A percentile compares a stretch with the other conserved stretches of the same genome.
phyloP scores from a whole-genome alignment of 2,113 vertebrate genomes.

The Synodontis membranacea region DNA sequence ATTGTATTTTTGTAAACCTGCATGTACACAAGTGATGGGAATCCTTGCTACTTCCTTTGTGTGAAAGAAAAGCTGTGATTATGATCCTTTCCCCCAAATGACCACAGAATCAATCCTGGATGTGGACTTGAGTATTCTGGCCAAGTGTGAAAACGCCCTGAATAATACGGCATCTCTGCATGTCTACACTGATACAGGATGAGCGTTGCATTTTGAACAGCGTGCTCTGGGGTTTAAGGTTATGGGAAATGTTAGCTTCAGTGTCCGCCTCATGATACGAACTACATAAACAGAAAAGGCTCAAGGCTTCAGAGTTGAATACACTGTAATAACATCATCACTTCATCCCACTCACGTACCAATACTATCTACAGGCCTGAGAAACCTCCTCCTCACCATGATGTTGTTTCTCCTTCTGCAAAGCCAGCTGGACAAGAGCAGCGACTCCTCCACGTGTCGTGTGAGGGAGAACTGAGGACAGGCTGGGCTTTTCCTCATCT shows the following conservation, averaged over 20 bases:
- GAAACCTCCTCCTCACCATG: constrained; percentile 4
- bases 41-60: background rate
- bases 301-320: constrained; percentile 5
- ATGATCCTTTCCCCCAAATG: background rate
- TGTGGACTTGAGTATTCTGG: background rate
- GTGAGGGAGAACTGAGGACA: constrained; percentile 23
- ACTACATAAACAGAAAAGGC: background rate
- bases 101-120: background rate
- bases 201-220: background rate
- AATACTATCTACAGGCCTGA: constrained; percentile 17
- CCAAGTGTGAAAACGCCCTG: background rate
- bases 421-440: constrained; percentile 24
- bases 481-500: constrained; percentile 34
- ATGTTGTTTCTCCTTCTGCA: constrained; percentile 23
- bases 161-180: background rate
- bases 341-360: background rate
- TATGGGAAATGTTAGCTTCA: background rate
- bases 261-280: background rate
- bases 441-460: constrained; percentile 47
- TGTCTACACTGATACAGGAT: background rate
- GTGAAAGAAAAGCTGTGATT: background rate
- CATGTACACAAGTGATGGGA: background rate
- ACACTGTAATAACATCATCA: background rate
- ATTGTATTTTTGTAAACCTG: background rate
- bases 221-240: background rate